These are phyloP conservation scores for Lordiphosa fenestrarum DNA, from an alignment of 2,888 invertebrate genomes.

Conservation along the genomic window DNA sequence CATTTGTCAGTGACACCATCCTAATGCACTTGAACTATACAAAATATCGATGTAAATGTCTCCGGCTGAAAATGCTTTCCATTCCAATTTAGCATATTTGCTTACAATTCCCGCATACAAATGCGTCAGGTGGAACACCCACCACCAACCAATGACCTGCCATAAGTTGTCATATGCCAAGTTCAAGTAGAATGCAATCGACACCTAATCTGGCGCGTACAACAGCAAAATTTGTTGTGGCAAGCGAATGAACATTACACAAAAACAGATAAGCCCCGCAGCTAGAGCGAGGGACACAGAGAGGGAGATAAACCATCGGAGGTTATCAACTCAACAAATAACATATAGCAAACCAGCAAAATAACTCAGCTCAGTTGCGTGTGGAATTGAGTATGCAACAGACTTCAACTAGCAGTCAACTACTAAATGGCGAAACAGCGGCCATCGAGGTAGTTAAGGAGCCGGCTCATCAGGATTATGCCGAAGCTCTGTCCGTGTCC, in stretches of 20 bases:
- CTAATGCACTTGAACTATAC: conserved; percentile 6
- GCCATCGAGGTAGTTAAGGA: conserved; percentile 5
- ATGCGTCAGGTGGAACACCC: conserved; percentile 43
- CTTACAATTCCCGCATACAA: conserved; percentile 60
- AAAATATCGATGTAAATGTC: conserved; percentile 5
- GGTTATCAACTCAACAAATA: conserved; percentile 15
- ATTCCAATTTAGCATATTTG: conserved; percentile 54
- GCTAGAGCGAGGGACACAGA: conserved; percentile 14
- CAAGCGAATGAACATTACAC: conserved; percentile 5
- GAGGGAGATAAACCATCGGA: conserved; percentile 29
- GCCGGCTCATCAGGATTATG: conserved; percentile 20
- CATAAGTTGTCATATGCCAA: conserved; percentile 55
- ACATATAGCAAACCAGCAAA: too few relatives aligned
- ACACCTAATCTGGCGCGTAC: conserved; percentile 53
- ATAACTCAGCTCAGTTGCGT: not conserved
- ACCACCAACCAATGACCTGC: conserved; percentile 11
- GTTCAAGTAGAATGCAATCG: conserved; percentile 58
- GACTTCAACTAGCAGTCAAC: conserved; percentile 10
- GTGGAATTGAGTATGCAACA: conserved; percentile 17
- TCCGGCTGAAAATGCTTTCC: conserved; percentile 6
- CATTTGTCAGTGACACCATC: conserved; percentile 32
- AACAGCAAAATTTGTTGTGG: conserved; percentile 35
- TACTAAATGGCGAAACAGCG: conserved; percentile 4
- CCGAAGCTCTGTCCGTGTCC: conserved; percentile 18
- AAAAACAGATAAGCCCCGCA: conserved; percentile 21